Percentiles rank a stretch among this genome's conserved stretches.
Evolutionary conservation across 2,888 invertebrate genomes (phyloP).

Genomic region (Sturmia bella): DNA sequence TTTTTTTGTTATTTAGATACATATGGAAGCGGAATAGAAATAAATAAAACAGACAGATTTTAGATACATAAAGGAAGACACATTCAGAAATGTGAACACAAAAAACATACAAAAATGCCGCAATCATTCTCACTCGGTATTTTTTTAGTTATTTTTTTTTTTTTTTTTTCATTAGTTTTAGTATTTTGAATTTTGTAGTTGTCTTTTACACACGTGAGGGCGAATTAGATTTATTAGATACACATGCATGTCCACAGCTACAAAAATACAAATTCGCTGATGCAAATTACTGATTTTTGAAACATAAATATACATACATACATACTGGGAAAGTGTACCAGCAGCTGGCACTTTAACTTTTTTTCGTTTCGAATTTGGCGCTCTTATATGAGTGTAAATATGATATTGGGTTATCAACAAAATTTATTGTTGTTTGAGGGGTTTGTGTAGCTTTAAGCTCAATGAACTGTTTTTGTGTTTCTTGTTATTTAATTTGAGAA

Average conservation of each 20-base stretch:
- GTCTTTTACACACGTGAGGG: constrained; percentile 62
- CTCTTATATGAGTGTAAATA: too few species aligned
- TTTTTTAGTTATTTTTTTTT: too few species aligned
- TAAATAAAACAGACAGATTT: constrained; percentile 39
- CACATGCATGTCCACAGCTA: neutral
- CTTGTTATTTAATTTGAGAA: too few species aligned
- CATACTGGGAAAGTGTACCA: too few species aligned
- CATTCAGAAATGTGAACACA: neutral
- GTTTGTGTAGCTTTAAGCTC: too few species aligned
- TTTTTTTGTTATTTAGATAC: constrained; percentile 20
- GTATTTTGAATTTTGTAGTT: constrained; percentile 38
- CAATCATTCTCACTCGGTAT: constrained; percentile 38
- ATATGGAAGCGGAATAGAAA: constrained; percentile 32
- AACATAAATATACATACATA: too few species aligned
- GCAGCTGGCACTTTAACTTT: too few species aligned
- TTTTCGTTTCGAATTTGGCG: too few species aligned
- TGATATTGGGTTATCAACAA: too few species aligned
- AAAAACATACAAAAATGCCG: neutral
- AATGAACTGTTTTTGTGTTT: too few species aligned
- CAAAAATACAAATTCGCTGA: neutral
- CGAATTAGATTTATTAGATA: constrained; percentile 66
- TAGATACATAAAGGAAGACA: constrained; percentile 29
- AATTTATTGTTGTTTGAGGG: too few species aligned
- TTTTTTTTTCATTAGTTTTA: too few species aligned
- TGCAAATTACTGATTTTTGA: neutral